Base-by-base conservation (phyloP, 2,113 vertebrate species). In the Marmota flaviventris region DNA sequence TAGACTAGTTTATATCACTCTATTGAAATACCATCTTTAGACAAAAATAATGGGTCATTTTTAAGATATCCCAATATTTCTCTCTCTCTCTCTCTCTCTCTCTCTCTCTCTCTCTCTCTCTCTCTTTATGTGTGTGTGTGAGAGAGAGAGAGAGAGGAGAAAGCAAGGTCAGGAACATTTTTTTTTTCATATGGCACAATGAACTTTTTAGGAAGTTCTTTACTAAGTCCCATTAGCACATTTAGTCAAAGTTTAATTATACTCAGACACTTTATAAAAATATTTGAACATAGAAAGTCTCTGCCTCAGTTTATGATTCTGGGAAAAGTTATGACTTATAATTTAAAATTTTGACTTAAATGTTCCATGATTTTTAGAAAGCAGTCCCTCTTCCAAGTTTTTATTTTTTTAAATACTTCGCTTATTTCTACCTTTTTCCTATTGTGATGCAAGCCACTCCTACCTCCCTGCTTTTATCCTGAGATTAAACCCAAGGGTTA, bases 361-460 rank as follows among this genome's bases (percentile, higher is more conserved):
- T 69, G 3, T 3, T 29, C 72, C 14, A 0, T 82, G 58, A 53
- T 16, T 82, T 96, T 89, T 85, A 76, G 12, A 90, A 58, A 85
- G 34, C 3, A 91, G 16, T 8, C 20, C 24, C 12, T 42, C 25
- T 70, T n/a, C 69, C 14, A 61, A 37, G 24, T 37, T 65, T 6
- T 92, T 27, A 67, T 78, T 90, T 90, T 89, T 42, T 17, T n/a
- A 73, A 76, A 76, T 69, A 65, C 13, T 95, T 88, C 81, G 10
- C 18, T 65, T 53, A 90, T 90, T 79, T 37, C 65, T 76, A 11
- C 29, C 18, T 37, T 56, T 14, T 63, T 48, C 24, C 25, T 61
- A 5, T 34, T 83, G 5, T 72, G 32, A 29, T 27, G 12, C 5
- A 61, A 51, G 8, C 3, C 24, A 53, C 10, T 51, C 27, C 48